Conservation (phyloP, 2,113 vertebrate species). For the Osmerus mordax region DNA sequence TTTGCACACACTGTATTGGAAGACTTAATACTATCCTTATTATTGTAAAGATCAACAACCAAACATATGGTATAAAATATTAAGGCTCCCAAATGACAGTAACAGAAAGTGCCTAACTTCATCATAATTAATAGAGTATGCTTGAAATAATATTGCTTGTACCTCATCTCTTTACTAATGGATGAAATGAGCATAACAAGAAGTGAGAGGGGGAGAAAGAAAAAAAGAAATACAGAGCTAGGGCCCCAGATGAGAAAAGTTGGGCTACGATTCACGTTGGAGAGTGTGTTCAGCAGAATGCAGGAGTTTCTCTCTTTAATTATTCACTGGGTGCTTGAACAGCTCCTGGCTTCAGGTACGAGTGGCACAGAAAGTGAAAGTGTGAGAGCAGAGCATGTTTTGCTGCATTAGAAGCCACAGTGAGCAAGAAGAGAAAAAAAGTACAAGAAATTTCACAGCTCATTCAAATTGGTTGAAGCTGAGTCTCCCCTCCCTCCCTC, state of each 20-base stretch:
- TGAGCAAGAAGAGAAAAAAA: not conserved
- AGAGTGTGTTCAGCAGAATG: constrained; percentile 49
- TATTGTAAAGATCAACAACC: not conserved
- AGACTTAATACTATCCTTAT: not conserved
- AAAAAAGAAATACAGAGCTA: not conserved
- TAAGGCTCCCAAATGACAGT: no score
- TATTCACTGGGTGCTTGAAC: constrained; percentile 56
- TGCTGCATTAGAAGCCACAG: constrained; percentile 28
- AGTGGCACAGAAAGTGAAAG: constrained; percentile 22
- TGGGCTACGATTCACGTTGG: constrained; percentile 41
- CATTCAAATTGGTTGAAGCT: constrained; percentile 38
- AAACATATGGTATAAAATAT: not conserved
- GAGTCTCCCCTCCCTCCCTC: not conserved
- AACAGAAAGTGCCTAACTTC: no score
- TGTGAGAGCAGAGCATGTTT: constrained; percentile 4
- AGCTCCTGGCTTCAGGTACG: constrained; percentile 52
- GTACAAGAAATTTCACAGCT: not conserved
- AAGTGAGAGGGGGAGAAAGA: not conserved
- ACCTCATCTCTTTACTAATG: constrained; percentile 16
- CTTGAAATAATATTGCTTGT: not conserved
- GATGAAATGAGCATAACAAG: constrained; percentile 1
- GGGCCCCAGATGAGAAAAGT: constrained; percentile 35
- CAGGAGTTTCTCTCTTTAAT: constrained; percentile 53
- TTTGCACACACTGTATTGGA: not conserved
- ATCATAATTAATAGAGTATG: not conserved